These are phyloP conservation scores for Sebastes taczanowskii DNA, from an alignment of 2,797 vertebrate species.

Conservation along the genomic window DNA sequence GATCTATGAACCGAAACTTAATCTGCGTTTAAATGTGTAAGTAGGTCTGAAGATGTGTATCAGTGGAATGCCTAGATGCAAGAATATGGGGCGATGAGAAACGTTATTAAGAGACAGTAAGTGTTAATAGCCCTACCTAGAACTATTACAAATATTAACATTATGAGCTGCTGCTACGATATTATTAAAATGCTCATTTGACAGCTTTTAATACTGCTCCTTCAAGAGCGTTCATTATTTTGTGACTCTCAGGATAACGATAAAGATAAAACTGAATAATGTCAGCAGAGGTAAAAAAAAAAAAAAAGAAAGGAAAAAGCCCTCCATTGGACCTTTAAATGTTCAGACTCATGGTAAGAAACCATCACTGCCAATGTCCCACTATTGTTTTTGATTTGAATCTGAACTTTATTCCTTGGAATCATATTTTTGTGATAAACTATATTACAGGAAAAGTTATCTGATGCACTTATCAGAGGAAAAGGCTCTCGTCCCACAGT, in stretches of 20 bases:
- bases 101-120: conserved; percentile 8
- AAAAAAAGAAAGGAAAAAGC: background rate
- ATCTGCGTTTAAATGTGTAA: conserved; percentile 28
- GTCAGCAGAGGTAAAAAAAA: background rate
- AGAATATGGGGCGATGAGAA: background rate
- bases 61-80: conserved; percentile 2
- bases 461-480: background rate
- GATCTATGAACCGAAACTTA: background rate
- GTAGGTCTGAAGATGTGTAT: conserved; percentile 11
- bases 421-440: background rate
- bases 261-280: conserved; percentile 8
- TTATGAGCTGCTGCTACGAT: conserved; percentile 37
- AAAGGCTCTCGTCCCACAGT: background rate
- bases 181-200: conserved; percentile 52
- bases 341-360: background rate
- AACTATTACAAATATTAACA: conserved; percentile 22
- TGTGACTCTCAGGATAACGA: conserved; percentile 25
- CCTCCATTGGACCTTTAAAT: background rate
- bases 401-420: background rate
- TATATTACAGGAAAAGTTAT: background rate
- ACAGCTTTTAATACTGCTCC: conserved; percentile 27
- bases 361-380: background rate
- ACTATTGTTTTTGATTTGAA: background rate
- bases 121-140: conserved; percentile 40
- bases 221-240: conserved; percentile 4